These are phyloP conservation scores for Myxocyprinus asiaticus DNA, from an alignment of 2,113 vertebrate species.

Conservation along the genomic window DNA sequence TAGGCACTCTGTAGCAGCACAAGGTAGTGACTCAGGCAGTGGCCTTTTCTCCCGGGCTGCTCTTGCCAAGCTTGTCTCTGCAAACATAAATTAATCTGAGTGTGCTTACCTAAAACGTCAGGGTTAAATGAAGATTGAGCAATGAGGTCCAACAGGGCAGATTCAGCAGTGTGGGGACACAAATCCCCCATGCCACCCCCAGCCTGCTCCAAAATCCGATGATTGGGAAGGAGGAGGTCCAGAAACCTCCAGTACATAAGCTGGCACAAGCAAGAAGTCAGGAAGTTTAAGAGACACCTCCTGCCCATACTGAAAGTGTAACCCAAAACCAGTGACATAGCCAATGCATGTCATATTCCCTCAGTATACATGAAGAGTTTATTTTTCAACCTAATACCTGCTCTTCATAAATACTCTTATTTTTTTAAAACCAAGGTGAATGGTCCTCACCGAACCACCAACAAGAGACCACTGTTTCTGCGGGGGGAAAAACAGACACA, in stretches of 20 bases:
- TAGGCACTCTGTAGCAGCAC: constrained; percentile 67
- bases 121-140: constrained; percentile 76
- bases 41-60: constrained; percentile 63
- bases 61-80: constrained; percentile 68
- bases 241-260: constrained; percentile 64
- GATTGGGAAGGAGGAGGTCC: constrained; percentile 27
- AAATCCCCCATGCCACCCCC: constrained; percentile 29
- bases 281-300: constrained; percentile 80
- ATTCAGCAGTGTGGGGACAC: constrained; percentile 62
- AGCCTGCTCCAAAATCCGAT: constrained; percentile 13
- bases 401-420: constrained; percentile 77
- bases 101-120: constrained; percentile 72
- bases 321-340: constrained; percentile 79
- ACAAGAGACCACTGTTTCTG: constrained; percentile 65
- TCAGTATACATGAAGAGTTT: constrained; percentile 73
- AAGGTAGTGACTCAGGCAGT: constrained; percentile 56
- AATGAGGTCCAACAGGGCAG: constrained; percentile 70
- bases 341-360: constrained; percentile 79
- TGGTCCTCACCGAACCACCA: constrained; percentile 56
- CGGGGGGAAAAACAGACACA: constrained; percentile 29
- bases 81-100: constrained; percentile 70
- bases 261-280: constrained; percentile 76
- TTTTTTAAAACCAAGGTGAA: constrained; percentile 68
- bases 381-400: constrained; percentile 81
- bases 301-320: constrained; percentile 69